Evolutionary conservation across 2,113 vertebrate genomes (phyloP), one percentile per base, ranked within the genome.

Genomic region (Clinocottus analis): DNA sequence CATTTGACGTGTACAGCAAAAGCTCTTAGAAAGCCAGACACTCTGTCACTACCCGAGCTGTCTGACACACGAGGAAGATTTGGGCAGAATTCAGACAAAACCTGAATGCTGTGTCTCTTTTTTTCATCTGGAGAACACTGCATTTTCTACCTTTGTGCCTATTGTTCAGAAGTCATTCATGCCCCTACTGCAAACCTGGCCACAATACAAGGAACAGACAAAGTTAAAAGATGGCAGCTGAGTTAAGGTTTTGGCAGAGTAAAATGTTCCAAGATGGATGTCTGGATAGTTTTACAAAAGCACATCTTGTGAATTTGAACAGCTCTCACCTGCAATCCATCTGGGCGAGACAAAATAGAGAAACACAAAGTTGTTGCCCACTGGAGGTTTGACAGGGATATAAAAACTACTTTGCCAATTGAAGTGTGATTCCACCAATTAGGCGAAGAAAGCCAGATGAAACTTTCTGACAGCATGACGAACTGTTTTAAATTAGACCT

Each of bases 251-350:
- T 84, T 85, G 78, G 83, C 80, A 78, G 71, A 80, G 45, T 49
- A 70, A 79, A 79, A 85, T 70, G 25, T 77, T 37, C 61, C 2
- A 17, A 64, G 63, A 78, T 49, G 58, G 60, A 76, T 83, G 84
- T 80, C 85, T 67, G 70, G 72, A 83, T 82, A 77, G 16, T 56
- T 85, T 83, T 75, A 83, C 77, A 79, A 79, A 87, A 75, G 78
- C 66, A 80, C 75, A 69, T 63, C 70, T 79, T 72, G n/a, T 78
- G 79, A 87, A 91, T 85, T 86, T 73, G 60, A 87, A 82, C 76
- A 79, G 63, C 81, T 68, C 64, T 74, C 29, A 59, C 53, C 33
- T 74, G 68, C 80, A 49, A 74, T 67, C 79, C 5, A 27, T 63
- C 61, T 55, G 17, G 65, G 47, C 70, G 4, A 86, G 71, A 74